Base-by-base conservation (phyloP, 2,113 vertebrate genomes). In the Neogale vison region DNA sequence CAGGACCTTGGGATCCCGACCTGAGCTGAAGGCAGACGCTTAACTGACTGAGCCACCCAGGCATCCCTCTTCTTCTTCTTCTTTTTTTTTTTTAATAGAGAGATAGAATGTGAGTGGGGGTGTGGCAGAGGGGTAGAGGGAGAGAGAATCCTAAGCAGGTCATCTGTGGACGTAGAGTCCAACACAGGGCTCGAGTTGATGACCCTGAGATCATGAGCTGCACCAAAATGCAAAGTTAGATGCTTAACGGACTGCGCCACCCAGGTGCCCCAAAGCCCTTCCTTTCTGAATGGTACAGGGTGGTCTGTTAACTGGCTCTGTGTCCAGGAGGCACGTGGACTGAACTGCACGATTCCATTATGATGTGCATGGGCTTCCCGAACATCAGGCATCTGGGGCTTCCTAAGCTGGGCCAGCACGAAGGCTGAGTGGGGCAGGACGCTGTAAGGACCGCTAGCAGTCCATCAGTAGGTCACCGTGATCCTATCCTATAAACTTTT, bases 261-360 rank as follows among this genome's bases (percentile, higher is more conserved):
- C 67, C 17, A 20, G 7, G 34, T 20, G 7, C 17, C 67, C 65
- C 57, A 11, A 76, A 36, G 84, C 42, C 6, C 17, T 79, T 63
- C 57, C 45, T 92, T 72, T 24, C 50, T 85, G 0, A 14, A 29
- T n/a, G 76, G 59, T 39, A 0, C 3, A 1, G 3, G 45, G 45
- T 4, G 2, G 4, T 88, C 65, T 18, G 23, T 36, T 89, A 89
- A 50, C 50, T 76, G 34, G 83, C 23, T 59, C 9, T 94, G 74
- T 83, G 34, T 24, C 82, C 7, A 21, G 45, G n/a, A 88, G 6
- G 13, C 36, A 81, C 65, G 61, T 71, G 77, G 18, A 7, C 24
- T 23, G 12, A 87, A 14, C 0, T 14, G 4, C 50, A 0, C 84
- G 26, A 57, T 96, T 76, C 23, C 0, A 0, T 86, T 83, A 26